phyloP scores from a whole-genome alignment of 2,888 invertebrate species.

The Tipula unca region DNA sequence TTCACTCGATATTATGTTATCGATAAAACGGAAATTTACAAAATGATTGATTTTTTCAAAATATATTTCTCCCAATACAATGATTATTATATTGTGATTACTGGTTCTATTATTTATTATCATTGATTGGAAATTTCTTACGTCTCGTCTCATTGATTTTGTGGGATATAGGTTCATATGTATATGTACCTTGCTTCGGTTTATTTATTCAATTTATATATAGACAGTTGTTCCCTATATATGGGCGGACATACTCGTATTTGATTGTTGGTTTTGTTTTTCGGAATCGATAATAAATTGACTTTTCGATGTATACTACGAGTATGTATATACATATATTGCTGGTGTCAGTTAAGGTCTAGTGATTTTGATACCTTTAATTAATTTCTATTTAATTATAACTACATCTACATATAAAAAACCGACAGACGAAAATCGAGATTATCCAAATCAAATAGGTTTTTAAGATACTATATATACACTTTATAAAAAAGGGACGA shows the following conservation, averaged over 20 bases:
- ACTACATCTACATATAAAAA: neutral
- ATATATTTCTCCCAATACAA: neutral
- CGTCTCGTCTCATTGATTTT: neutral
- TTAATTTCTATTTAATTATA: neutral
- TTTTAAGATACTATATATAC: neutral
- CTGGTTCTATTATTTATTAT: neutral
- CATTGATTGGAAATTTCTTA: neutral
- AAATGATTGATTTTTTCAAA: neutral
- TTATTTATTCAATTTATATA: neutral
- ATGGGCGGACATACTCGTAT: neutral
- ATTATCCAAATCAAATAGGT: neutral
- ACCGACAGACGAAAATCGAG: neutral
- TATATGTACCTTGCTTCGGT: neutral
- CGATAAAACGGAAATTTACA: neutral
- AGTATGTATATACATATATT: neutral
- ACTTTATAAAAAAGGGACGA: neutral
- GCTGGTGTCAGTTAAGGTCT: neutral
- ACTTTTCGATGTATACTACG: neutral
- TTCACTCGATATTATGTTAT: neutral
- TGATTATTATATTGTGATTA: neutral
- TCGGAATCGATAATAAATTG: neutral
- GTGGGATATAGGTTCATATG: neutral
- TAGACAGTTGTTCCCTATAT: neutral
- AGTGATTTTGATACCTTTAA: neutral
- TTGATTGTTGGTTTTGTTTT: neutral